Base-by-base conservation (phyloP, 2,888 invertebrate species). In the Deilephila porcellus region DNA sequence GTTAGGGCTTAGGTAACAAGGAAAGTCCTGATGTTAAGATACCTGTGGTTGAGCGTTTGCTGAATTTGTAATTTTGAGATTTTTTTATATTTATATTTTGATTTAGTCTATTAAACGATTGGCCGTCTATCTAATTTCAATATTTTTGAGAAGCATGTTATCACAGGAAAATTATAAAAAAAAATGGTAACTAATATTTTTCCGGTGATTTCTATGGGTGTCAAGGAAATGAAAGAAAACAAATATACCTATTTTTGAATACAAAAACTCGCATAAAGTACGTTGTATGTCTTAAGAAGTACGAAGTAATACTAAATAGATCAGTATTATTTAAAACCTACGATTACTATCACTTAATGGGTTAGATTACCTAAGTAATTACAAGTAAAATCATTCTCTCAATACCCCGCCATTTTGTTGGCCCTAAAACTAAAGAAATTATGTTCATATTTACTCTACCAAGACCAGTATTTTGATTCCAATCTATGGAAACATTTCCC, bases 401-500 rank as follows among this genome's bases (percentile, higher is more conserved):
- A 56, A 56, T 56, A n/a, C 56, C 5, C 17, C n/a, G 17, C 60
- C 17, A 29, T 29, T 56, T 62, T 29, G 60, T 8, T 17, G 32
- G 4, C 25, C 8, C 25, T 25, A 17, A 7, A 60, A 20, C 11
- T 62, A 17, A 62, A 62, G 20, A 67, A 56, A 45, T 37, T 67
- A 37, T n/a, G 11, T 4, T 64, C 37, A n/a, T 56, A 56, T 67
- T 20, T 63, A 32, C 62, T 45, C 45, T 45, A 45, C 45, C 5
- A 14, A 14, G 64, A 67, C 64, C 64, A 67, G 64, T 67, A 67
- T 45, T 67, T 67, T 6, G 64, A 67, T 67, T 45, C 14, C 45
- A 45, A 67, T 67, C 64, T 67, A 67, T 20, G 45, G 45, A 67
- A 67, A 67, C 64, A 45, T 64, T 67, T 52, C 37, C 37, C 45